These are phyloP conservation scores for Orientallactaga sibirica DNA, from an alignment of 2,797 vertebrate species.

Conservation along the genomic window DNA sequence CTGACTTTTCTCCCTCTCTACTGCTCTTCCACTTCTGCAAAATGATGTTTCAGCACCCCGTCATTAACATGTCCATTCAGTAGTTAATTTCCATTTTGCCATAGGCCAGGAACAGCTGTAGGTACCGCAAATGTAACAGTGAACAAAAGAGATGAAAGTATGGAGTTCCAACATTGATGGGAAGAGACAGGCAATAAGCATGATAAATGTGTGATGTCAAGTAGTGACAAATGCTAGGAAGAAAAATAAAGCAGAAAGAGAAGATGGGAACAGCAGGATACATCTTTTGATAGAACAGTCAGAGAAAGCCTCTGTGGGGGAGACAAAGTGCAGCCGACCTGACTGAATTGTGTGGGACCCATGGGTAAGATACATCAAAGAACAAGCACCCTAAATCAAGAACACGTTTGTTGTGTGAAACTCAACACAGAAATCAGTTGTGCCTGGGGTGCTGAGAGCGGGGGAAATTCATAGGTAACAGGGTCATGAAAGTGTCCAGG, in stretches of 20 bases:
- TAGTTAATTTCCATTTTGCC: slow-evolving; percentile 27
- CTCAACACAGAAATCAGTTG: background rate
- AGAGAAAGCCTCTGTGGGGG: slow-evolving; percentile 25
- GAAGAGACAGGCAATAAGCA: slow-evolving; percentile 43
- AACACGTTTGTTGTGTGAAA: background rate
- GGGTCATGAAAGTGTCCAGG: background rate
- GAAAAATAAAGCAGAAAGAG: slow-evolving; percentile 19
- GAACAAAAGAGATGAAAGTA: slow-evolving; percentile 48
- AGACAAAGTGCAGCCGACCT: slow-evolving; percentile 13
- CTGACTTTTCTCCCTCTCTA: background rate
- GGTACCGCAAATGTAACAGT: background rate
- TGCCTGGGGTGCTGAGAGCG: background rate
- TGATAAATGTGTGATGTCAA: slow-evolving; percentile 39
- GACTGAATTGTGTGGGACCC: background rate
- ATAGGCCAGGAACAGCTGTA: background rate
- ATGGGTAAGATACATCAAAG: background rate
- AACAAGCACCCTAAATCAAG: background rate
- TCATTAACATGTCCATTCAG: background rate
- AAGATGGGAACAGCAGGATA: background rate
- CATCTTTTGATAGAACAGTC: background rate
- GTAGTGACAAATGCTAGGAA: background rate
- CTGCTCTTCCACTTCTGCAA: background rate
- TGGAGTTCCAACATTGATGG: slow-evolving; percentile 25
- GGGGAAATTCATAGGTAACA: background rate
- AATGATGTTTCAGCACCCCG: background rate